phyloP scores from a whole-genome alignment of 2,888 invertebrate species.

The Cheilosia impressa region DNA sequence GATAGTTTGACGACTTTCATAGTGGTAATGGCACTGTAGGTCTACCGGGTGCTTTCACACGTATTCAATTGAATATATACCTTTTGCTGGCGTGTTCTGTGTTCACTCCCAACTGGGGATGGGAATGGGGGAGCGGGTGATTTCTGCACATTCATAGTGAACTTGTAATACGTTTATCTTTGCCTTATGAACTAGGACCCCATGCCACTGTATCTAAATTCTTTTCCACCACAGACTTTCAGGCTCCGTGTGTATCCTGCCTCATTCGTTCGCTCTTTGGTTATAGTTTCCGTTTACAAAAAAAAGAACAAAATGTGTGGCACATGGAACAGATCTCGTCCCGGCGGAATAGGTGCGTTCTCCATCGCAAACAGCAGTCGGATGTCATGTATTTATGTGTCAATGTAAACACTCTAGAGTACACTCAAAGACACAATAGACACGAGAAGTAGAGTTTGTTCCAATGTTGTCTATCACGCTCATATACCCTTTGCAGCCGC shows the following conservation, averaged over 20 bases:
- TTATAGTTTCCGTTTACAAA: slow-evolving; percentile 10
- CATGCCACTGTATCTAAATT: slow-evolving; percentile 26
- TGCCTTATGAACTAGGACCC: slow-evolving; percentile 26
- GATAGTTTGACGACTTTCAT: slow-evolving; percentile 1
- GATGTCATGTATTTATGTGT: slow-evolving; percentile 57
- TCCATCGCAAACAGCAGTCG: slow-evolving; percentile 50
- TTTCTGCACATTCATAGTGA: slow-evolving; percentile 12
- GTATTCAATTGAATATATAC: slow-evolving; percentile 8
- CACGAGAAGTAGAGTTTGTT: slow-evolving; percentile 17
- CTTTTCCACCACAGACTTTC: slow-evolving; percentile 14
- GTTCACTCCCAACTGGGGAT: not conserved
- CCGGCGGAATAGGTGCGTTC: slow-evolving; percentile 43
- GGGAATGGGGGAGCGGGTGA: not conserved
- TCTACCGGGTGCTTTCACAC: slow-evolving; percentile 25
- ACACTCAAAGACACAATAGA: slow-evolving; percentile 27
- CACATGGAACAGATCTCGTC: slow-evolving; percentile 23
- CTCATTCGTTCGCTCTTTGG: slow-evolving; percentile 1
- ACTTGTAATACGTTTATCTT: slow-evolving; percentile 32
- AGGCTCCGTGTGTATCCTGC: slow-evolving; percentile 20
- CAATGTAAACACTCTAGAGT: slow-evolving; percentile 46
- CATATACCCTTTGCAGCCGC: slow-evolving; percentile 5
- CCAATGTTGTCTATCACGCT: slow-evolving; percentile 43
- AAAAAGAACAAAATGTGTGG: not conserved
- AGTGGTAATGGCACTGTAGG: slow-evolving; percentile 12
- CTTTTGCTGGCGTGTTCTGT: slow-evolving; percentile 8